Evolutionary conservation across 2,888 invertebrate species (phyloP).

Genomic region (Gryllus longicercus): DNA sequence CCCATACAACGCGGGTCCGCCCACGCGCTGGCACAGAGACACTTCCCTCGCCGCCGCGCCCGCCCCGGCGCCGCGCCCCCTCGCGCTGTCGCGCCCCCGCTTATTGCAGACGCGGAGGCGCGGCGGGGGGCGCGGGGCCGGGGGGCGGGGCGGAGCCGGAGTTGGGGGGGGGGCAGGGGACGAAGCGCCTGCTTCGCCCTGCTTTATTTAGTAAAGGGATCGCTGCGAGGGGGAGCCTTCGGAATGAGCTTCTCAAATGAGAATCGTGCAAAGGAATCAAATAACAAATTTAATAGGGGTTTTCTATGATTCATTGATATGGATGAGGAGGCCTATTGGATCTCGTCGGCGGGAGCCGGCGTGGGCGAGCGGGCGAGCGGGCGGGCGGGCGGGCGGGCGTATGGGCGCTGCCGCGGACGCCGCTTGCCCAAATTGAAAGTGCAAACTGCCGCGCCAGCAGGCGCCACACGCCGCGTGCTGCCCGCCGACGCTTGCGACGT

Average conservation of each 20-base stretch:
- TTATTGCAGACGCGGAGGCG: background rate
- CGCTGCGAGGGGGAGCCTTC: background rate
- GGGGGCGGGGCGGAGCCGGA: too few species aligned
- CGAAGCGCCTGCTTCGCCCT: too few species aligned
- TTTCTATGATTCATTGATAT: slow-evolving; percentile 28
- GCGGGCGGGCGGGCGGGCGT: background rate
- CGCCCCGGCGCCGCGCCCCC: background rate
- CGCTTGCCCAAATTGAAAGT: too few species aligned
- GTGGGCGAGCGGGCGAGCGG: background rate
- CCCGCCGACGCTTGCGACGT: too few species aligned
- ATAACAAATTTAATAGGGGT: slow-evolving; percentile 32
- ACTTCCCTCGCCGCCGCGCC: background rate
- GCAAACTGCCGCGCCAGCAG: too few species aligned
- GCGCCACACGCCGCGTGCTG: too few species aligned
- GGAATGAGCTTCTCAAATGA: slow-evolving; percentile 18
- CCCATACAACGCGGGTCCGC: too few species aligned
- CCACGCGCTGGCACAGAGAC: too few species aligned
- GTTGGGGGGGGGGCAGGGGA: too few species aligned
- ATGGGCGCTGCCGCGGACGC: too few species aligned
- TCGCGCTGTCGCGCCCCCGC: background rate
- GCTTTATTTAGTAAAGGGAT: slow-evolving; percentile 17
- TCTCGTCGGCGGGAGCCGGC: background rate
- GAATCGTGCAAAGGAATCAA: slow-evolving; percentile 34
- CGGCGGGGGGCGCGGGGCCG: too few species aligned
- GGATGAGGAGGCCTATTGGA: background rate